Conservation (phyloP, 2,888 invertebrate genomes). For the Andrena chrysosceles region DNA sequence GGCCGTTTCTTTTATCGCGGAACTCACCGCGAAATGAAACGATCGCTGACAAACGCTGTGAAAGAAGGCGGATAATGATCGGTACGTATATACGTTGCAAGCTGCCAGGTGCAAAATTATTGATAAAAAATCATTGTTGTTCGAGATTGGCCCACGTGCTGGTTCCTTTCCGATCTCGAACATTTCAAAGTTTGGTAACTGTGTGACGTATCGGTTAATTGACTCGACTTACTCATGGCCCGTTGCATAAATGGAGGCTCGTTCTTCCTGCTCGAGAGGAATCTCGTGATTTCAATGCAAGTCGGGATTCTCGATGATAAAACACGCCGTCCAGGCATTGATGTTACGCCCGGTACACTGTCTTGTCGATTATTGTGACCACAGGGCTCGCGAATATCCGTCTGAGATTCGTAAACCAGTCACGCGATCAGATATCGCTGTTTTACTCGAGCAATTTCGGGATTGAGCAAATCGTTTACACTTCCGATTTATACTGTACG, state of each 20-base stretch:
- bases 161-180: neutral
- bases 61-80: slow-evolving; percentile 27
- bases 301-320: slow-evolving; percentile 71
- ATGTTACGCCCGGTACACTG: slow-evolving; percentile 73
- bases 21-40: neutral
- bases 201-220: neutral
- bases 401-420: neutral
- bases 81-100: neutral
- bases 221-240: neutral
- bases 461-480: neutral
- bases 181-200: neutral
- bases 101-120: neutral
- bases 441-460: slow-evolving; percentile 7
- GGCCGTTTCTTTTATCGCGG: neutral
- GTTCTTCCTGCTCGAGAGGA: slow-evolving; percentile 29
- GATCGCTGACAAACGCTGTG: neutral
- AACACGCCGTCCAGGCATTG: slow-evolving; percentile 78
- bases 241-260: slow-evolving; percentile 6
- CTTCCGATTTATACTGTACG: no score
- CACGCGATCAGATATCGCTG: neutral
- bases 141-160: neutral
- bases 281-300: slow-evolving; percentile 80
- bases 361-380: slow-evolving; percentile 32
- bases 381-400: neutral
- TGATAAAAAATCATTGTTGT: neutral